phyloP scores from a whole-genome alignment of 2,888 invertebrate genomes.

The Sarcophaga caerulescens region DNA sequence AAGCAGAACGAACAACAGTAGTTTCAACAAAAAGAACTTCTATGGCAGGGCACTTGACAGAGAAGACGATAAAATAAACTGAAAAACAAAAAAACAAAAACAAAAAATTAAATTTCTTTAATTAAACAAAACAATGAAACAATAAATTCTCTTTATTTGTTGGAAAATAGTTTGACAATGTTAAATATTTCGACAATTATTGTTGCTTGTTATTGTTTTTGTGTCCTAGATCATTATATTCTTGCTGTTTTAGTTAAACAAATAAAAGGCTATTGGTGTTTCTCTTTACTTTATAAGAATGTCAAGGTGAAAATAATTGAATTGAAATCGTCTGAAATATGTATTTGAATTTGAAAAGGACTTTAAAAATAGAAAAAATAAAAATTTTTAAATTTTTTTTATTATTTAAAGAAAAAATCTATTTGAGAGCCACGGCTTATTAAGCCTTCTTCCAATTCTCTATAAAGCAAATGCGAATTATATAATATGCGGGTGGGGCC shows the following conservation, averaged over 20 bases:
- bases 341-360: too few relatives aligned
- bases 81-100: neutral
- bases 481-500: too few relatives aligned
- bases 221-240: neutral
- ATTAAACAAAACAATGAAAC: slow-evolving; percentile 12
- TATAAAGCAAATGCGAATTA: too few relatives aligned
- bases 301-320: too few relatives aligned
- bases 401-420: too few relatives aligned
- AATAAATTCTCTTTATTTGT: slow-evolving; percentile 21
- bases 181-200: neutral
- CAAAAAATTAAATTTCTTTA: slow-evolving; percentile 23
- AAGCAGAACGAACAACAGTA: slow-evolving; percentile 1
- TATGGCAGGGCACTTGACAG: slow-evolving; percentile 6
- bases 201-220: neutral
- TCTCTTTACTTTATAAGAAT: neutral
- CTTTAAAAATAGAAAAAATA: too few relatives aligned
- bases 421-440: too few relatives aligned
- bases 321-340: too few relatives aligned
- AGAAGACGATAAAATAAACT: neutral
- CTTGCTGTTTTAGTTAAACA: slow-evolving; percentile 15
- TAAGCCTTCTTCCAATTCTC: too few relatives aligned
- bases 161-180: slow-evolving; percentile 11
- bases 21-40: slow-evolving; percentile 24
- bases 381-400: too few relatives aligned
- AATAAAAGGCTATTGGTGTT: slow-evolving; percentile 19